Evolutionary conservation across 2,797 vertebrate genomes (phyloP).

Genomic region (Phylloscopus collybita): DNA sequence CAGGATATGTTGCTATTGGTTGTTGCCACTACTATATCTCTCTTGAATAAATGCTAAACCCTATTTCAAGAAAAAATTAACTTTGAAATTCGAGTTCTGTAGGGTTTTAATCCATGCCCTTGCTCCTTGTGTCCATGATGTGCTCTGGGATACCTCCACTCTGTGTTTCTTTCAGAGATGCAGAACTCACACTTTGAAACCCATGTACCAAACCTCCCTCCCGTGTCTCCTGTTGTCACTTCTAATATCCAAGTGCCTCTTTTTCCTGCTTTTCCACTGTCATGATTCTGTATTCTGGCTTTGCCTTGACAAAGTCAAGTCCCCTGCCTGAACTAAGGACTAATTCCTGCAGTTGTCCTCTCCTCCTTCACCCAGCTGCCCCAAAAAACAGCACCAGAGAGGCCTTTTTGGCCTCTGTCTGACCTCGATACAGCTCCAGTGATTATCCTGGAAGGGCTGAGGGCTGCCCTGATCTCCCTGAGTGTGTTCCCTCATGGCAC

Average conservation of each 20-base stretch:
- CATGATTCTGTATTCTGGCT: not conserved
- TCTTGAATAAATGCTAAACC: not conserved
- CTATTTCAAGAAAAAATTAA: not conserved
- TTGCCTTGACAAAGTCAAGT: not conserved
- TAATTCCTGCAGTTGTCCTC: not conserved
- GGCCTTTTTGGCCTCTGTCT: not conserved
- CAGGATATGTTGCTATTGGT: not conserved
- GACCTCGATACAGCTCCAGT: not conserved
- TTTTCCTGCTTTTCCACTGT: not conserved
- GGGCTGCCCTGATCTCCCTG: not conserved
- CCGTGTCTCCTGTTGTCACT: not conserved
- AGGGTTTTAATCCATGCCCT: not conserved
- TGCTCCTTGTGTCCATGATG: accelerated
- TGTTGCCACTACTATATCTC: not conserved
- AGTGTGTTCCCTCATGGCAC: accelerated
- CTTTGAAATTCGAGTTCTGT: not conserved
- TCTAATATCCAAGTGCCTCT: not conserved
- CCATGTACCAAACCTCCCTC: not conserved
- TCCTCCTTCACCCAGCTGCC: not conserved
- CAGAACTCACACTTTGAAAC: not conserved
- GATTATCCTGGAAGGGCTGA: not conserved
- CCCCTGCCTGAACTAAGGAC: not conserved
- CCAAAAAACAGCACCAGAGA: not conserved
- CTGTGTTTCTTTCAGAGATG: not conserved
- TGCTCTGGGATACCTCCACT: not conserved